Percentiles rank a stretch among this genome's conserved stretches.
phyloP scores from a whole-genome alignment of 2,888 invertebrate genomes.

The Deilephila porcellus region DNA sequence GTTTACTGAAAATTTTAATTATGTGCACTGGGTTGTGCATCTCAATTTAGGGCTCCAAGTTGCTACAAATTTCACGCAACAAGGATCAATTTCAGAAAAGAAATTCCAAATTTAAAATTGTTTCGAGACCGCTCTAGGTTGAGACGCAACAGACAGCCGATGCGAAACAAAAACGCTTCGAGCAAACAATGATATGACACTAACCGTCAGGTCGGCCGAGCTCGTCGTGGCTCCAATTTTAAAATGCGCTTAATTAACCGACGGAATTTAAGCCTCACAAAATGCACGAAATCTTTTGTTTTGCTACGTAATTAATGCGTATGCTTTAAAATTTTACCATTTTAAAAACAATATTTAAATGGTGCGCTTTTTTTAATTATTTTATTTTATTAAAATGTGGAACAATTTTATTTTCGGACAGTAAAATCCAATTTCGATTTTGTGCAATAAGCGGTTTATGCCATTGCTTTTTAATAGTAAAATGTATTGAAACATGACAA shows the following conservation, averaged over 20 bases:
- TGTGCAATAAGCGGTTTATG: not conserved
- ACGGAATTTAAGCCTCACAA: not conserved
- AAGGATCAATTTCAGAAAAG: not conserved
- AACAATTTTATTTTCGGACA: not conserved
- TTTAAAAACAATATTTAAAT: not conserved
- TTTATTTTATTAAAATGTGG: not conserved
- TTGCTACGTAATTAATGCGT: not conserved
- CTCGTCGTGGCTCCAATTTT: slow-evolving; percentile 8
- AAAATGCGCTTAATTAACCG: slow-evolving; percentile 17
- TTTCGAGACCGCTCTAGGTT: not conserved
- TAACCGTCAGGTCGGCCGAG: slow-evolving; percentile 14
- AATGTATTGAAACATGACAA: not conserved
- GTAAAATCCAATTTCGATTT: not conserved
- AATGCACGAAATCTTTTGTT: slow-evolving; percentile 3
- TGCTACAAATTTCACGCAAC: not conserved
- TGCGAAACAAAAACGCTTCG: slow-evolving; percentile 12
- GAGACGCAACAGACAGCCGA: slow-evolving; percentile 8
- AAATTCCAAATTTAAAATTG: slow-evolving; percentile 17
- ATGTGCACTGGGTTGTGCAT: slow-evolving; percentile 28
- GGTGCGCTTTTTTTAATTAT: not conserved
- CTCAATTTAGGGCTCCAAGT: slow-evolving; percentile 21
- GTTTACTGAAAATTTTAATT: slow-evolving; percentile 60
- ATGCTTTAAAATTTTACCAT: not conserved
- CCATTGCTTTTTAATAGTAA: not conserved
- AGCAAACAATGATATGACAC: slow-evolving; percentile 23